phyloP scores from a whole-genome alignment of 2,797 vertebrate genomes.

The Alfaro cultratus region DNA sequence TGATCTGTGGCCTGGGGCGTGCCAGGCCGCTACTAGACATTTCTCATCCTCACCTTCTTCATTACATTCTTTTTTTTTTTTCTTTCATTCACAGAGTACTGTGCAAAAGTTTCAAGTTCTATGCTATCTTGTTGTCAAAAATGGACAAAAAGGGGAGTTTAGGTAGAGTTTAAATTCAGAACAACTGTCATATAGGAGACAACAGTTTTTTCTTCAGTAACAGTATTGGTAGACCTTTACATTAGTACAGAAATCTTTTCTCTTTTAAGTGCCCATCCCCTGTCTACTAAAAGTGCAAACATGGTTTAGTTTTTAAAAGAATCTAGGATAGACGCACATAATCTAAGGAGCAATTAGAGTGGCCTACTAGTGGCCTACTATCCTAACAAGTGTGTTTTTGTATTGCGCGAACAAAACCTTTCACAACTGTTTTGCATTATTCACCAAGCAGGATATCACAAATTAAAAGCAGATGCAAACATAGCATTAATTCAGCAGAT shows the following conservation, averaged over 20 bases:
- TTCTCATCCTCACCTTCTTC: not conserved
- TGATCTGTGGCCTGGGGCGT: conserved; percentile 2
- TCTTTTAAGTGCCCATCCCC: not conserved
- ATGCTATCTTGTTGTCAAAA: not conserved
- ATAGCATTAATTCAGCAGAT: not conserved
- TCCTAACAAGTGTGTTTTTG: not conserved
- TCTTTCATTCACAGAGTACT: not conserved
- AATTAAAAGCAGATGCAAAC: not conserved
- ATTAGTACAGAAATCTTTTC: not conserved
- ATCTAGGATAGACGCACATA: not conserved
- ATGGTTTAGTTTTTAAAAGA: not conserved
- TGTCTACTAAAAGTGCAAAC: not conserved
- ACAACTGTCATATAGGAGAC: not conserved
- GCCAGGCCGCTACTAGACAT: not conserved
- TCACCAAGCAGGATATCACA: not conserved
- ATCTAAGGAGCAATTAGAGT: not conserved
- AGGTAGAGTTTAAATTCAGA: not conserved
- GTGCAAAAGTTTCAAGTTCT: not conserved
- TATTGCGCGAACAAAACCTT: not conserved
- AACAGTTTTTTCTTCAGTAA: not conserved
- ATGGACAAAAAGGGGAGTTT: not conserved
- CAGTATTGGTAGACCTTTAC: not conserved
- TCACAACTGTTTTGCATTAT: not conserved
- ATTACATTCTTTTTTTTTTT: not conserved
- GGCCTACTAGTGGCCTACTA: not conserved